Evolutionary conservation across 2,797 vertebrate species (phyloP).

Genomic region (Limnodromus scolopaceus): DNA sequence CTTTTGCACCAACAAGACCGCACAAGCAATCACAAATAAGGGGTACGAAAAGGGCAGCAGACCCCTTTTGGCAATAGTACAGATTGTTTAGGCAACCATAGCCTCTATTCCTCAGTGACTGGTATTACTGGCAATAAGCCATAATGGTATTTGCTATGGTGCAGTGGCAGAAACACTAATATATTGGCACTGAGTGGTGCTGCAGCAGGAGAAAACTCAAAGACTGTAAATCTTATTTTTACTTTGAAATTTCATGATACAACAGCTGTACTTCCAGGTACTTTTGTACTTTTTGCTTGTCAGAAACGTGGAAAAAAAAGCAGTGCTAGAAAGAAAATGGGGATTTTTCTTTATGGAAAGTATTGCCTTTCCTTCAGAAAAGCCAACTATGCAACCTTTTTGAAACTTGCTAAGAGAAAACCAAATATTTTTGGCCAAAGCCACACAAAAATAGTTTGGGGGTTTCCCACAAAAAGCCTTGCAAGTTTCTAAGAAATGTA

Average conservation of each 20-base stretch:
- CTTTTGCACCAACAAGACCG: not conserved
- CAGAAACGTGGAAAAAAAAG: not conserved
- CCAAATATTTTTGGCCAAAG: slow-evolving; percentile 56
- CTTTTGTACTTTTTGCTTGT: not conserved
- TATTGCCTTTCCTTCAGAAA: slow-evolving; percentile 56
- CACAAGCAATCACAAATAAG: not conserved
- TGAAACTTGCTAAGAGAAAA: slow-evolving; percentile 62
- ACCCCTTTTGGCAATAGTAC: not conserved
- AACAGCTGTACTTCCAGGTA: slow-evolving; percentile 5
- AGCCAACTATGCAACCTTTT: slow-evolving; percentile 63
- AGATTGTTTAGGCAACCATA: not conserved
- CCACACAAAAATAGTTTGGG: slow-evolving; percentile 55
- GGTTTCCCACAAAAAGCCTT: slow-evolving; percentile 59
- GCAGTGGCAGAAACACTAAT: not conserved
- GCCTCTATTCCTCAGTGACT: not conserved
- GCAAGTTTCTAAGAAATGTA: slow-evolving; percentile 66
- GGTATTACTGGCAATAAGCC: not conserved
- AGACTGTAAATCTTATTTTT: not conserved
- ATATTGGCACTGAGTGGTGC: not conserved
- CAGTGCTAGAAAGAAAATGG: not conserved
- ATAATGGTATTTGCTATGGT: not conserved
- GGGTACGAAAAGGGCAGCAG: not conserved
- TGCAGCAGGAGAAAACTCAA: not conserved
- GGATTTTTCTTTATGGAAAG: slow-evolving; percentile 32
- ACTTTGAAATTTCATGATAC: not conserved